Evolutionary conservation across 2,113 vertebrate species (phyloP).

Genomic region (Anolis carolinensis): DNA sequence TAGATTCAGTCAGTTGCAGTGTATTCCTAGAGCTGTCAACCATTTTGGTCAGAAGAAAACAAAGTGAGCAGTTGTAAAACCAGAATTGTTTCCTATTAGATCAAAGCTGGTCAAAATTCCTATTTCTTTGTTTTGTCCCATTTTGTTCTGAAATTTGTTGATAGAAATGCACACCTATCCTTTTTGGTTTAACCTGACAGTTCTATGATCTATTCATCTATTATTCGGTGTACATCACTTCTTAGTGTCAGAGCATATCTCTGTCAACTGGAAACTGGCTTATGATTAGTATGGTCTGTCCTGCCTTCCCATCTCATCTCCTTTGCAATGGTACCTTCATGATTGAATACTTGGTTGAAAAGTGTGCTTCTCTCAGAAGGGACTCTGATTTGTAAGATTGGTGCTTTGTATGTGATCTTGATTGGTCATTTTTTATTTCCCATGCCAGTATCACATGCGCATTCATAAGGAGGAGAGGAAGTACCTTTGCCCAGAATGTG

Average conservation of each 20-base stretch:
- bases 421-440: neutral
- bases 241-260: neutral
- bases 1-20: neutral
- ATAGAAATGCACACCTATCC: neutral
- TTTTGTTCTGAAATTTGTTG: neutral
- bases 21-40: neutral
- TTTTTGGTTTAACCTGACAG: neutral
- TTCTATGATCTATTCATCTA: neutral
- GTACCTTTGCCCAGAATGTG: conserved; percentile 94
- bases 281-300: neutral
- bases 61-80: too few species aligned
- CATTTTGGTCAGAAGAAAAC: too few species aligned
- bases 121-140: neutral
- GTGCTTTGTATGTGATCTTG: neutral
- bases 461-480: conserved; percentile 96
- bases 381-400: neutral
- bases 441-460: conserved; percentile 91
- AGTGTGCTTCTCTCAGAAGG: neutral
- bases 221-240: neutral
- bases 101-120: neutral
- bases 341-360: neutral
- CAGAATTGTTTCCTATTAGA: neutral
- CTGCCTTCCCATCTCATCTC: neutral
- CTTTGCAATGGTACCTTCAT: neutral
- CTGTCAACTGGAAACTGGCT: neutral